These are phyloP conservation scores for Oreocharis arfaki DNA, from an alignment of 2,113 vertebrate species.

Conservation along the genomic window DNA sequence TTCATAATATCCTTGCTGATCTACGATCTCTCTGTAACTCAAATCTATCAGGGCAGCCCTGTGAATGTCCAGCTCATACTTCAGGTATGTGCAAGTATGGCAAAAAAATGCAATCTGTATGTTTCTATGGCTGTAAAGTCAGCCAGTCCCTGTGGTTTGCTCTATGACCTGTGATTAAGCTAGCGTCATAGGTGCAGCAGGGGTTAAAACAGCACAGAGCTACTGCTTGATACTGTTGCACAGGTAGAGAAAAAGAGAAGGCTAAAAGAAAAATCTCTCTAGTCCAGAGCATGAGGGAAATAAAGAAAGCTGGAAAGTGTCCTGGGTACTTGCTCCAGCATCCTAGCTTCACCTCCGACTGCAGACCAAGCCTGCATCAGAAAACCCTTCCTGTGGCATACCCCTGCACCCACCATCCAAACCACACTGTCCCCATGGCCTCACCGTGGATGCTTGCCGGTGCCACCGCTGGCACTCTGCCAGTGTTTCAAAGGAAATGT, in stretches of 20 bases:
- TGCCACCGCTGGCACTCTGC: slow-evolving; percentile 91
- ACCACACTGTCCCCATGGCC: not conserved
- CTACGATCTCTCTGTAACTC: not conserved
- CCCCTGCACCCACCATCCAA: not conserved
- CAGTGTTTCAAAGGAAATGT: slow-evolving; percentile 87
- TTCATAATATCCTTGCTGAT: not conserved
- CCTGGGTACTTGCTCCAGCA: not conserved
- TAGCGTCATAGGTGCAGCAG: not conserved
- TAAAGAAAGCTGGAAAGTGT: not conserved
- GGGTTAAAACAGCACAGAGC: not conserved
- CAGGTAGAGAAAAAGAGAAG: not conserved
- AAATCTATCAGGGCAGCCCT: not conserved
- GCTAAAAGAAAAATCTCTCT: not conserved
- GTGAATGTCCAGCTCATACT: not conserved
- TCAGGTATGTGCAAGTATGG: not conserved
- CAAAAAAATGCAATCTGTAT: not conserved
- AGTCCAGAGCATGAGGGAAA: not conserved
- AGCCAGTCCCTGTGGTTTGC: not conserved
- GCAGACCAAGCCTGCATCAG: not conserved
- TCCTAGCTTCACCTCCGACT: not conserved
- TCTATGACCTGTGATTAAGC: not conserved
- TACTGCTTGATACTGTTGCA: not conserved
- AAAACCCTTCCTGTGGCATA: not conserved
- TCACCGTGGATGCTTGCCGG: slow-evolving; percentile 92
- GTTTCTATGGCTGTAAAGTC: not conserved